These are phyloP conservation scores for Perca fluviatilis DNA, from an alignment of 2,113 vertebrate species.

Conservation along the genomic window DNA sequence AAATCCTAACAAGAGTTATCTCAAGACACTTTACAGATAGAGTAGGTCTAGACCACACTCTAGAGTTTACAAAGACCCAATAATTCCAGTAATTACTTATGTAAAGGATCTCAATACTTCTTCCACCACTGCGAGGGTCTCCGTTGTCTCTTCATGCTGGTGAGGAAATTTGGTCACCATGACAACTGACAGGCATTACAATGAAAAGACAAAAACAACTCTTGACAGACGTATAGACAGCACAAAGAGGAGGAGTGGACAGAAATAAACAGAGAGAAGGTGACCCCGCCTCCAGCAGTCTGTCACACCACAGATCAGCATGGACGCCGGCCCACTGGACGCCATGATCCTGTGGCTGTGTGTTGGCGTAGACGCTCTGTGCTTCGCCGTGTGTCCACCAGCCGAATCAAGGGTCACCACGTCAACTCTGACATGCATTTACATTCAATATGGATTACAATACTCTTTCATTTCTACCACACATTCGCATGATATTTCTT, in stretches of 20 bases:
- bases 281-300: constrained; percentile 58
- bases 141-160: background rate
- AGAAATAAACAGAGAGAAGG: constrained; percentile 59
- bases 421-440: constrained; percentile 38
- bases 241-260: constrained; percentile 21
- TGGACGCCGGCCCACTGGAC: constrained; percentile 29
- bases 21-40: too few species aligned
- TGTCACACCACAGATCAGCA: constrained; percentile 55
- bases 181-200: background rate
- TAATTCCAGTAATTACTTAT: too few species aligned
- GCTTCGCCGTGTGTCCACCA: constrained; percentile 11
- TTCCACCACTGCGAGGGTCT: background rate
- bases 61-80: too few species aligned
- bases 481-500: background rate
- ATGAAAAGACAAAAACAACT: background rate
- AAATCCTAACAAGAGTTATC: too few species aligned
- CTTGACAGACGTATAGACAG: constrained; percentile 22
- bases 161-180: constrained; percentile 10
- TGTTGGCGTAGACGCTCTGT: background rate
- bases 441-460: background rate
- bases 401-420: background rate
- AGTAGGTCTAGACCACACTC: too few species aligned
- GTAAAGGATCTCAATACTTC: too few species aligned
- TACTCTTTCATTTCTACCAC: background rate
- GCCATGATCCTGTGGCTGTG: constrained; percentile 38